Base-by-base conservation (phyloP, 2,797 vertebrate species). In the Xiphorhynchus erythropygius region DNA sequence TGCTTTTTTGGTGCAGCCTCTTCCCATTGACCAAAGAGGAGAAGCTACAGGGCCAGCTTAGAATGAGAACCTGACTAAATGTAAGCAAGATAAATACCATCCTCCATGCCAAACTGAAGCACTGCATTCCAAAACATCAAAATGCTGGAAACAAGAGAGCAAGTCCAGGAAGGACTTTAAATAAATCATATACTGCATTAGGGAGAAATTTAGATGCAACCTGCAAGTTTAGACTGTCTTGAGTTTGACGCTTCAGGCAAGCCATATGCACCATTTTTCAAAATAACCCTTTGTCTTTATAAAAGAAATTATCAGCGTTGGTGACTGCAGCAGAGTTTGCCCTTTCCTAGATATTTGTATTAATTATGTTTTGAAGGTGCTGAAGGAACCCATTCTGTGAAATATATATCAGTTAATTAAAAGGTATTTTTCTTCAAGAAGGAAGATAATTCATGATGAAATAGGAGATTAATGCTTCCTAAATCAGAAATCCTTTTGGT, bases 371-470 rank as follows among this genome's bases (percentile, higher is more conserved):
- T 85, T 86, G 73, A 88, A 89, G 53, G 42, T 81, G 35, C 30
- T 71, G 30, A 81, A 81, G 50, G 15, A 94, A 59, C 87, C 39
- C 28, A 55, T 55, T 82, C 55, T 73, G 15, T 50, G 24, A 90
- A 92, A 82, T 84, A 75, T 10, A 87, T 47, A 60, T 73, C 74
- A 69, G 39, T 76, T 94, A 91, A 96, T 89, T 92, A 92, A 77
- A 80, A 93, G 28, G 12, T 30, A 64, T 81, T 87, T 91, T 77
- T 83, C 78, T 78, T 86, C 69, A 69, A 53, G 44, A 78, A 71
- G 11, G 11, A 57, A 52, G 62, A 41, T 49, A 81, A 88, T 71
- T 90, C 10, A 44, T 55, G 28, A 65, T 47, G 25, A 87, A 91
- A 63, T 8, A 69, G 8, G 7, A 84, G 65, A 86, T 65, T 75